Percentiles rank a stretch among this genome's conserved stretches.
Conservation (phyloP, 2,113 vertebrate species). For the Melanerpes aurifrons region DNA sequence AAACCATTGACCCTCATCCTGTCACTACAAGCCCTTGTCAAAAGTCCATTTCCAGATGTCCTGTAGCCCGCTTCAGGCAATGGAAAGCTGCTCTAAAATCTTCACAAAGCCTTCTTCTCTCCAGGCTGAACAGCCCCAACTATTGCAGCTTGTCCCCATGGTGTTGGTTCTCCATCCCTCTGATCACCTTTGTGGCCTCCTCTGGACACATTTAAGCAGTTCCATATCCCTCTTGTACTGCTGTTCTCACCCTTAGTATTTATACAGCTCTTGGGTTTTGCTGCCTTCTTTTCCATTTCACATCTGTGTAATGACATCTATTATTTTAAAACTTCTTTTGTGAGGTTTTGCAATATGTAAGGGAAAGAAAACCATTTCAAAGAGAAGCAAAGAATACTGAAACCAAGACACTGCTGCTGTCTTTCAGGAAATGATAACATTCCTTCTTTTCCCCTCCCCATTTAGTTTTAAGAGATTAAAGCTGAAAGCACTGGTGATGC, state of each 20-base stretch:
- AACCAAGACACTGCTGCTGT: not conserved
- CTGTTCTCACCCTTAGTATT: not conserved
- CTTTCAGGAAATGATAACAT: not conserved
- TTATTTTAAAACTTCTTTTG: not conserved
- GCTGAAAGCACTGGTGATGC: not conserved
- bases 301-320: not conserved
- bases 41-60: too few species aligned
- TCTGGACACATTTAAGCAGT: too few species aligned
- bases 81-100: too few species aligned
- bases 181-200: too few species aligned
- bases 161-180: too few species aligned
- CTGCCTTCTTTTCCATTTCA: not conserved
- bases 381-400: constrained; percentile 8
- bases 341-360: not conserved
- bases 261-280: not conserved
- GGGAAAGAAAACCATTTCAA: not conserved
- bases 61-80: too few species aligned
- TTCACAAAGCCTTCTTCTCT: too few species aligned
- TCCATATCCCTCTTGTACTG: not conserved
- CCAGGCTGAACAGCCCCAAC: too few species aligned
- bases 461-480: constrained; percentile 22
- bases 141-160: too few species aligned
- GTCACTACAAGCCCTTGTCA: too few species aligned
- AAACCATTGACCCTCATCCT: too few species aligned
- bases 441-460: not conserved